A percentile compares a stretch with the other conserved stretches of the same genome.
These are phyloP conservation scores for Psilopogon haemacephalus DNA, from an alignment of 2,113 vertebrate genomes.

Conservation along the genomic window DNA sequence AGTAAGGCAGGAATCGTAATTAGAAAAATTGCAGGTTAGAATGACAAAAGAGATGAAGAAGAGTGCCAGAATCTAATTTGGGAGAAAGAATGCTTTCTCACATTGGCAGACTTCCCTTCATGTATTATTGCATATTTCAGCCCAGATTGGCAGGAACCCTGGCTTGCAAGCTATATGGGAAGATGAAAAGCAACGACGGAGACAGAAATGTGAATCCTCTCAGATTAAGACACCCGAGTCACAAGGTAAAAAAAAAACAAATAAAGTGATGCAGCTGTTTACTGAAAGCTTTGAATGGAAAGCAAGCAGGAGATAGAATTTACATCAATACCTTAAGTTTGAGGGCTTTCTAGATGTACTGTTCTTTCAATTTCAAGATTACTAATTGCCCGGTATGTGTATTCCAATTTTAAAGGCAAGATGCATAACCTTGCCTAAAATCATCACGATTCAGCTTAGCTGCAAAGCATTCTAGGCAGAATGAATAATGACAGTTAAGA, in stretches of 20 bases:
- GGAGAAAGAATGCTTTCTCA: not conserved
- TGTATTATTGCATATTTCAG: slow-evolving; percentile 74
- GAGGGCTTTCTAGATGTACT: not conserved
- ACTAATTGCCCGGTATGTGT: not conserved
- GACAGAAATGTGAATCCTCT: slow-evolving; percentile 86
- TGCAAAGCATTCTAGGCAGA: not conserved
- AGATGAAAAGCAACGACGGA: slow-evolving; percentile 93
- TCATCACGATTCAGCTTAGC: not conserved
- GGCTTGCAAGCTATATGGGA: slow-evolving; percentile 98
- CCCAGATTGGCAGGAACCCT: slow-evolving; percentile 92
- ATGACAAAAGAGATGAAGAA: not conserved
- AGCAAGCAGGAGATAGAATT: not conserved
- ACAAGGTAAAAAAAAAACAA: slow-evolving; percentile 80
- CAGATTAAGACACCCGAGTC: slow-evolving; percentile 87
- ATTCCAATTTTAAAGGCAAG: not conserved
- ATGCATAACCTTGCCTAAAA: not conserved
- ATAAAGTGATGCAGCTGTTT: not conserved
- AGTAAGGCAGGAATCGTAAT: not conserved
- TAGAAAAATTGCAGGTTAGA: not conserved
- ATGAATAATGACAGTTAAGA: not conserved
- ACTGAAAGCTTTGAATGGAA: not conserved
- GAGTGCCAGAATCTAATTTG: not conserved
- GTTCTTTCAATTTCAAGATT: not conserved
- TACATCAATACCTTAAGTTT: not conserved
- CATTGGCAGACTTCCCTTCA: slow-evolving; percentile 5